Percentiles rank a stretch among this genome's conserved stretches.
Conservation (phyloP, 2,113 vertebrate genomes). For the Potamarius usumacintae region DNA sequence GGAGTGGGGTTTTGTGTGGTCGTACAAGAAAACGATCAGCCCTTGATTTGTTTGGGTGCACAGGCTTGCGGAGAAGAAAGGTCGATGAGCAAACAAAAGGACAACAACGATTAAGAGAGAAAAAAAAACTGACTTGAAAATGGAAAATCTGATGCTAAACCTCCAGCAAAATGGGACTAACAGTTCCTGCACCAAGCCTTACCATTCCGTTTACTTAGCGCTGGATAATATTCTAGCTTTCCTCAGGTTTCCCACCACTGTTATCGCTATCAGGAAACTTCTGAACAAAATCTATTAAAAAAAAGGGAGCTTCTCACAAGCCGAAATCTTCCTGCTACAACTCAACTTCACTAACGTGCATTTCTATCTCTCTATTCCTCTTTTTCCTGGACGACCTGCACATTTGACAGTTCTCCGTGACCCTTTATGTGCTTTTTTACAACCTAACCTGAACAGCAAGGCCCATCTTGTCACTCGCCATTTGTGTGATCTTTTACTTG, state of each 20-base stretch:
- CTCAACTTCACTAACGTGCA: neutral
- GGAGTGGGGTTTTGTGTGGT: neutral
- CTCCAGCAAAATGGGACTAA: neutral
- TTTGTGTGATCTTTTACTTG: slow-evolving; percentile 41
- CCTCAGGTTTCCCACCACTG: neutral
- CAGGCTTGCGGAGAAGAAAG: too few relatives aligned
- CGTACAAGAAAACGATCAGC: neutral
- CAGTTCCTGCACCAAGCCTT: neutral
- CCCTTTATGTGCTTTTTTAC: neutral
- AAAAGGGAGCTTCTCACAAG: neutral
- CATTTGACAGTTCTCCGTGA: accelerated
- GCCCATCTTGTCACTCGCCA: slow-evolving; percentile 18
- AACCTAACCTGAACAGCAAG: neutral
- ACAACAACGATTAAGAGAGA: neutral
- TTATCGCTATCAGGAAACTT: neutral
- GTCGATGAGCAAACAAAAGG: neutral
- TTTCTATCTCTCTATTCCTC: neutral
- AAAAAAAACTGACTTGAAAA: neutral
- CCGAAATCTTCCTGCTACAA: slow-evolving; percentile 15
- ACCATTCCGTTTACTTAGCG: neutral
- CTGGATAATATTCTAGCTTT: neutral
- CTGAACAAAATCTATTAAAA: neutral
- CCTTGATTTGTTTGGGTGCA: neutral
- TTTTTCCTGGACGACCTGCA: neutral
- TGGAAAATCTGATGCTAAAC: neutral